Base-by-base conservation (phyloP, 2,888 invertebrate species). In the Dynastes grantii region DNA sequence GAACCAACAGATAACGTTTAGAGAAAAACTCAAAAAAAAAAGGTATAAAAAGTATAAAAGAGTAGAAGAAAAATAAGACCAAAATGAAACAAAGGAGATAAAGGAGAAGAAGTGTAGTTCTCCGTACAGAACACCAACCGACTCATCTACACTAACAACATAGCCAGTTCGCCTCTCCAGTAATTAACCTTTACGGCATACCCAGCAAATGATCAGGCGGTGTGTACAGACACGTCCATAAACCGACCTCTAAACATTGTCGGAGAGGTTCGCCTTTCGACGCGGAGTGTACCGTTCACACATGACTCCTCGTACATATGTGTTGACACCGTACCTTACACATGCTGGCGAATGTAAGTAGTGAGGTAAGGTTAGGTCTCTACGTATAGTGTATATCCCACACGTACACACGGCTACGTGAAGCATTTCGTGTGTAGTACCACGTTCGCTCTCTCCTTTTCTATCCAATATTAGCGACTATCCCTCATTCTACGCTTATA, bases 301-400 rank as follows among this genome's bases (percentile, higher is more conserved):
- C 88, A 87, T 87, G 87, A 86, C 85, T 86, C 84, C 45, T 45
- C 40, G 85, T 84, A 87, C 88, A 88, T 87, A 87, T 87, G 87
- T 88, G 88, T 88, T 88, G 88, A 88, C 88, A 88, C 88, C 87
- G 86, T 86, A 86, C 67, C 67, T 87, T 88, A 88, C 88, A 88
- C 87, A 87, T 87, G 88, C 87, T 86, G 85, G 86, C 84, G 86
- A 86, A 87, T 87, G 88, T 87, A 87, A 87, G 87, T 86, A 87
- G 87, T 86, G 85, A 87, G 86, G 85, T 86, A 85, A 87, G 87
- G 68, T 87, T 87, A 86, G 87, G 87, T 85, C 85, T 85, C 85
- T 84, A 84, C 82, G 83, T 83, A 85, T 32, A 32, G 32, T 32
- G 83, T 84, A 77, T 77, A 40, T 22, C 63, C 73, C 37, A 70